phyloP scores from a whole-genome alignment of 1,140 invertebrate species.

The Drosophila nasuta region DNA sequence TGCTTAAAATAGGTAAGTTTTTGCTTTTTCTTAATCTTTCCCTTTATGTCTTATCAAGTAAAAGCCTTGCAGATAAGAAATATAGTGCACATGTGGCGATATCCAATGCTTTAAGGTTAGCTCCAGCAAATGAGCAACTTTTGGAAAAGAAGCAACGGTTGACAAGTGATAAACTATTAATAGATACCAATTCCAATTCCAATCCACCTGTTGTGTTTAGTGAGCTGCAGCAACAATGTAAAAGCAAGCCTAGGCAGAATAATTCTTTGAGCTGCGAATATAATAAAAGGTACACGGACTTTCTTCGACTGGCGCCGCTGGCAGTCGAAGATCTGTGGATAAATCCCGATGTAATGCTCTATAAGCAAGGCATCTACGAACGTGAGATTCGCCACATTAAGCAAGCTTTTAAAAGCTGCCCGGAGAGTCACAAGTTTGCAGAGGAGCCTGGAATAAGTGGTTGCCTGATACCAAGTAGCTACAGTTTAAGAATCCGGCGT shows the following conservation, averaged over 20 bases:
- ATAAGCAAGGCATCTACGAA: constrained; percentile 94
- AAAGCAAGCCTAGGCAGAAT: background rate
- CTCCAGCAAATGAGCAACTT: constrained; percentile 31
- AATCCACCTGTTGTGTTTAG: background rate
- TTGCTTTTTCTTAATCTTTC: no score
- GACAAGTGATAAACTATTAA: constrained; percentile 1
- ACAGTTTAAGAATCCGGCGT: constrained; percentile 13
- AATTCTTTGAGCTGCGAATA: constrained; percentile 91
- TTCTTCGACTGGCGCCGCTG: constrained; percentile 92
- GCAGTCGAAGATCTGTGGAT: constrained; percentile 95
- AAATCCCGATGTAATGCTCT: constrained; percentile 93
- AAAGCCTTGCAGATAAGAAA: constrained; percentile 18
- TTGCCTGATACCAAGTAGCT: constrained; percentile 38
- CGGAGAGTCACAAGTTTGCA: background rate
- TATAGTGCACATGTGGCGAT: background rate
- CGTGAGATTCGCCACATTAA: constrained; percentile 95
- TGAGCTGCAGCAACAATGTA: constrained; percentile 33
- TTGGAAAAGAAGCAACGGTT: background rate
- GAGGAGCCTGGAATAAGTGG: constrained; percentile 15
- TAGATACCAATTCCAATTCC: background rate
- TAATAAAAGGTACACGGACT: constrained; percentile 88
- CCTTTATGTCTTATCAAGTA: no score
- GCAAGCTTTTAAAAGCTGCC: constrained; percentile 63
- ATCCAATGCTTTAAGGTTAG: background rate
- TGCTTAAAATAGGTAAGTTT: constrained; percentile 36